Evolutionary conservation across 2,113 vertebrate species (phyloP).

Genomic region (Callocephalon fimbriatum): DNA sequence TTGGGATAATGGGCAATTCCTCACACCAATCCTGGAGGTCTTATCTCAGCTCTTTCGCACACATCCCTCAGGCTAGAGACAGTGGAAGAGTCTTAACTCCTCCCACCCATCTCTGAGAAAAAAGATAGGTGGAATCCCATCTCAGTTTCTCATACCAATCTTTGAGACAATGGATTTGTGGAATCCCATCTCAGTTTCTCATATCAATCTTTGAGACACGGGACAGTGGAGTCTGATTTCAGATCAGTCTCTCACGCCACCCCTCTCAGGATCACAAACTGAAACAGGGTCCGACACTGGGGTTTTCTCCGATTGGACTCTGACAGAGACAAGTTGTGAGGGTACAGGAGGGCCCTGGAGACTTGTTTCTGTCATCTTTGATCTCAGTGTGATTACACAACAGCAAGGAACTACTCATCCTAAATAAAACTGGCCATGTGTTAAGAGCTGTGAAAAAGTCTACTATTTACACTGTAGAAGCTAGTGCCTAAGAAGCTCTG

Average conservation of each 20-base stretch:
- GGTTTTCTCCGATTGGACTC: neutral
- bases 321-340: neutral
- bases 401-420: neutral
- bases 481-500: neutral
- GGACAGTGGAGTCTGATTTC: no score
- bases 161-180: neutral
- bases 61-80: neutral
- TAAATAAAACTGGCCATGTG: neutral
- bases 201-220: no score
- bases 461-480: neutral
- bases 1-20: neutral
- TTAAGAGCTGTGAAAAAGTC: neutral
- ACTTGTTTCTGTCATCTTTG: neutral
- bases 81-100: neutral
- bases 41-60: neutral
- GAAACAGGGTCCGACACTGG: neutral
- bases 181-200: neutral
- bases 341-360: neutral
- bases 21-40: no score
- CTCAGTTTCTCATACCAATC: neutral
- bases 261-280: neutral
- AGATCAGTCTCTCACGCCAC: neutral
- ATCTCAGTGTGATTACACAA: neutral
- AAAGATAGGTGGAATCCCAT: neutral
- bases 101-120: neutral